Conservation (phyloP, 2,797 vertebrate genomes). For the Parambassis ranga region DNA sequence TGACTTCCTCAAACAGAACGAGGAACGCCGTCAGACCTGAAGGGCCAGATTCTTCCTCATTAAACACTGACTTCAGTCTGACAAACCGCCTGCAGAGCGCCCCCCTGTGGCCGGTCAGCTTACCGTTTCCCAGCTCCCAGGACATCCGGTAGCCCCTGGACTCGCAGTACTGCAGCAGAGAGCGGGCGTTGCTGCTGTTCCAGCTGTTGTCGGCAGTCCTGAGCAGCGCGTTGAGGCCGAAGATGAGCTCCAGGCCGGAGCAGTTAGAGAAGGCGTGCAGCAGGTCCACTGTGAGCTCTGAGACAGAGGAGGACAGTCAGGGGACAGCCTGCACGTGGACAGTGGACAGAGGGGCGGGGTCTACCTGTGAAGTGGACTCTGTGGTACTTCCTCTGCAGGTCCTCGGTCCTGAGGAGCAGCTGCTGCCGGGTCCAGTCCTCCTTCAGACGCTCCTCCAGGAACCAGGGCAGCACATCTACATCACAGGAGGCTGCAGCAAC, state of each 20-base stretch:
- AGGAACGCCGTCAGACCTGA: no score
- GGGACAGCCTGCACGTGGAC: background rate
- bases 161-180: conserved; percentile 86
- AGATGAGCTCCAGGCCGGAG: conserved; percentile 89
- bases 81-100: background rate
- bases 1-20: no score
- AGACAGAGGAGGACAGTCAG: background rate
- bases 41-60: no score
- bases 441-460: conserved; percentile 75
- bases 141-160: conserved; percentile 82
- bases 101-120: background rate
- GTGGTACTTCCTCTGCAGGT: conserved; percentile 70
- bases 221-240: conserved; percentile 92
- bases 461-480: conserved; percentile 48
- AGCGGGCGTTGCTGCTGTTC: conserved; percentile 87
- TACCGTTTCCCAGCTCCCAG: conserved; percentile 95
- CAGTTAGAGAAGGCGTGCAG: conserved; percentile 87
- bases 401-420: conserved; percentile 76
- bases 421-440: conserved; percentile 82
- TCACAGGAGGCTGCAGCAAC: no score
- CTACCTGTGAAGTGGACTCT: conserved; percentile 86
- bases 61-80: no score
- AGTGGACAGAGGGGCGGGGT: background rate
- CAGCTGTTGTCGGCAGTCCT: conserved; percentile 80
- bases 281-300: conserved; percentile 86